These are phyloP conservation scores for Corythaixoides concolor DNA, from an alignment of 2,113 vertebrate species.

Conservation along the genomic window DNA sequence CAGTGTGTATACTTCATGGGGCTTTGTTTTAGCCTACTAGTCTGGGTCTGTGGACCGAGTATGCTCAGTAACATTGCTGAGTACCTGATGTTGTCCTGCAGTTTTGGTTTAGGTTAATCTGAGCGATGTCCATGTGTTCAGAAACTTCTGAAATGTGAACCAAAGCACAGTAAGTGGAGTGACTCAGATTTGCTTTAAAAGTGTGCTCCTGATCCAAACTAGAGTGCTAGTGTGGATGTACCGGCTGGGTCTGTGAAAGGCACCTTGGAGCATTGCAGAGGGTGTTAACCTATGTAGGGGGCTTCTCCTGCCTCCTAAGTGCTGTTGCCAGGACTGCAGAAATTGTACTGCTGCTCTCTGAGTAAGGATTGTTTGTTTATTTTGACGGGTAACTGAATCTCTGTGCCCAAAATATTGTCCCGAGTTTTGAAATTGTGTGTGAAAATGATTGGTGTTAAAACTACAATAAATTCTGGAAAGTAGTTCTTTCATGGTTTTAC, in stretches of 20 bases:
- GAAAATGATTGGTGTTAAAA: neutral
- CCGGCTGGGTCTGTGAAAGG: neutral
- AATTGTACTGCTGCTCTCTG: neutral
- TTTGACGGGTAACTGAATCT: neutral
- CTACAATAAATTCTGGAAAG: neutral
- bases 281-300: accelerated
- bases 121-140: neutral
- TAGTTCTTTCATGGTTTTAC: neutral
- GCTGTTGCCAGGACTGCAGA: neutral
- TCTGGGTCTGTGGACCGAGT: neutral
- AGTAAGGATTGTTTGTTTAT: neutral
- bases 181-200: neutral
- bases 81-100: neutral
- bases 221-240: neutral
- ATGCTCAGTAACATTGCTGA: neutral
- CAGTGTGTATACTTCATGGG: accelerated
- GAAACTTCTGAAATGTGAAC: neutral
- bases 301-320: neutral
- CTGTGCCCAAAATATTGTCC: neutral
- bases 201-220: accelerated
- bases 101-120: neutral
- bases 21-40: neutral
- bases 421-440: neutral
- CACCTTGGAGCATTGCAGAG: neutral
- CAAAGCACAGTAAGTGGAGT: neutral